These are phyloP conservation scores for Rhamnusium bicolor DNA, from an alignment of 2,888 invertebrate genomes.

Conservation along the genomic window DNA sequence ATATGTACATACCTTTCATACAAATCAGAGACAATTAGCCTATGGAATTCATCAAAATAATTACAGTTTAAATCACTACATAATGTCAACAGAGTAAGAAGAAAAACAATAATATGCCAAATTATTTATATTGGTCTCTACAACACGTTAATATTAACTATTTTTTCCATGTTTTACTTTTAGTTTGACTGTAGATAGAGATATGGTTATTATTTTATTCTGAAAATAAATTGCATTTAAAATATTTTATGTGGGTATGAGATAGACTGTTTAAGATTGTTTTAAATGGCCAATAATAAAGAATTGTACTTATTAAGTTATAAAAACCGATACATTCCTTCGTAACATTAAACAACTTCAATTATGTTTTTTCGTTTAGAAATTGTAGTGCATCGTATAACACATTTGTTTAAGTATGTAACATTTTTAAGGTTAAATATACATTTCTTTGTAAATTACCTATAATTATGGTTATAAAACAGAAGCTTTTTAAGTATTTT, in stretches of 20 bases:
- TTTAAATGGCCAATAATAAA: slow-evolving; percentile 13
- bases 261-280: slow-evolving; percentile 4
- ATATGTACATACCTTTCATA: too few species aligned
- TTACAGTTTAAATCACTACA: too few species aligned
- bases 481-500: slow-evolving; percentile 44
- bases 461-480: slow-evolving; percentile 59
- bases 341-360: slow-evolving; percentile 33
- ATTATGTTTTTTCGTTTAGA: slow-evolving; percentile 35
- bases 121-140: too few species aligned
- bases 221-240: slow-evolving; percentile 15
- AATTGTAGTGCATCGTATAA: slow-evolving; percentile 29
- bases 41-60: too few species aligned
- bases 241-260: slow-evolving; percentile 11
- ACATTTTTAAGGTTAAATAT: slow-evolving; percentile 41
- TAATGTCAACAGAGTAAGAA: too few species aligned
- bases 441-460: slow-evolving; percentile 57
- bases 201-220: too few species aligned
- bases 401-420: slow-evolving; percentile 35
- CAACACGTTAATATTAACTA: too few species aligned
- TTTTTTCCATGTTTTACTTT: too few species aligned
- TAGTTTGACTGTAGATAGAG: too few species aligned
- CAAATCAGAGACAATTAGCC: too few species aligned
- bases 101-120: too few species aligned
- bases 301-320: slow-evolving; percentile 24
- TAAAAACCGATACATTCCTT: slow-evolving; percentile 7